Percentiles rank a stretch among this genome's conserved stretches.
phyloP scores from a whole-genome alignment of 2,797 vertebrate genomes.

The Bradypodion ventrale region DNA sequence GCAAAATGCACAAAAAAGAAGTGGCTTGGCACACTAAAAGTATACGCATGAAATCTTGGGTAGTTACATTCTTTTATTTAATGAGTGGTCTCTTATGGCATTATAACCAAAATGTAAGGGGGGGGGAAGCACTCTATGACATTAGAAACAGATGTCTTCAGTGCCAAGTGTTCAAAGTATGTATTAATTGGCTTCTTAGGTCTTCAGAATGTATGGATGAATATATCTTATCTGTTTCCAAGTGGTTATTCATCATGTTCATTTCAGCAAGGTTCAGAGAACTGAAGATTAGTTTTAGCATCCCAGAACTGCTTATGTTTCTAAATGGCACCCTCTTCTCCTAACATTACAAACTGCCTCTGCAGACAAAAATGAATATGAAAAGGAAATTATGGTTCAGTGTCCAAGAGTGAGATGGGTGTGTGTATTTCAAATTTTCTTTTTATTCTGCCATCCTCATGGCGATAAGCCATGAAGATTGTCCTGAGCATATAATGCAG shows the following conservation, averaged over 20 bases:
- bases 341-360: not conserved
- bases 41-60: constrained; percentile 52
- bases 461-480: too few relatives aligned
- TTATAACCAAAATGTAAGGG: constrained; percentile 20
- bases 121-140: not conserved
- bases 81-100: constrained; percentile 37
- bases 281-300: not conserved
- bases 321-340: not conserved
- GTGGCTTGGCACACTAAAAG: constrained; percentile 34
- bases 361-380: not conserved
- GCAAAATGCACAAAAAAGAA: constrained; percentile 39
- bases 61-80: constrained; percentile 55
- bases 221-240: not conserved
- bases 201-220: not conserved
- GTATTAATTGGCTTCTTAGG: not conserved
- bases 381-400: not conserved
- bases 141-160: constrained; percentile 47
- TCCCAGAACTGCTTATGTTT: not conserved
- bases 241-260: not conserved
- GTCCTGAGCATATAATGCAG: too few relatives aligned
- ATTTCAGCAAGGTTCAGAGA: not conserved
- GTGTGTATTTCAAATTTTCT: too few relatives aligned
- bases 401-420: not conserved
- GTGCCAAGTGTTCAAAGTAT: constrained; percentile 8
- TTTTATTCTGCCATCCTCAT: too few relatives aligned